A percentile compares a stretch with the other conserved stretches of the same genome.
phyloP scores from a whole-genome alignment of 1,140 invertebrate genomes.

The Myzus persicae region DNA sequence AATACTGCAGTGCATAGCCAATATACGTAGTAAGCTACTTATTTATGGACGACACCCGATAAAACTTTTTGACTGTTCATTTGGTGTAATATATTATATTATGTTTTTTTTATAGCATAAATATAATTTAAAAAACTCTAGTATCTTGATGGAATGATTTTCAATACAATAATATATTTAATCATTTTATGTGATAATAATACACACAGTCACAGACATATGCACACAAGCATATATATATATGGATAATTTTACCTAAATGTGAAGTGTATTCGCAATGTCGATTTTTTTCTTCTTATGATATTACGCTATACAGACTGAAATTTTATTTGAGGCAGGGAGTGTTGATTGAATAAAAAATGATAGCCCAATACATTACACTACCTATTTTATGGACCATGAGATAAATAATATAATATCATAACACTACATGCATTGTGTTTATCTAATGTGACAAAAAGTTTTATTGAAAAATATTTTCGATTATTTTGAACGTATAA shows the following conservation, averaged over 20 bases:
- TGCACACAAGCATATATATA: neutral
- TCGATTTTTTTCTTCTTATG: neutral
- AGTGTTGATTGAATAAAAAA: neutral
- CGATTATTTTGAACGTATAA: neutral
- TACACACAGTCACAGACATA: no score
- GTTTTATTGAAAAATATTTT: neutral
- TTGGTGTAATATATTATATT: neutral
- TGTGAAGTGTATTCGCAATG: neutral
- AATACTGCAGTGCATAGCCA: neutral
- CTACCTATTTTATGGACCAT: neutral
- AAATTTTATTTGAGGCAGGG: neutral
- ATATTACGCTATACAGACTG: neutral
- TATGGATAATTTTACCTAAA: neutral
- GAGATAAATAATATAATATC: constrained; percentile 4
- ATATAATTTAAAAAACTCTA: neutral
- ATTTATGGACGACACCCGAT: neutral
- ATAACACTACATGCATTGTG: neutral
- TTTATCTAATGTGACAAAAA: constrained; percentile 27
- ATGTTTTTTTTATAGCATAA: neutral
- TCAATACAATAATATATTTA: neutral
- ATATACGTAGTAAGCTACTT: neutral
- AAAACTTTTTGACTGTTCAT: neutral
- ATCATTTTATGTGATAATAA: neutral
- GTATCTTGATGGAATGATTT: neutral
- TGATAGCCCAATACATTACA: neutral